A percentile compares a stretch with the other conserved stretches of the same genome.
These are phyloP conservation scores for Parazoanthus atlanticus DNA, from an alignment of 92 coral and sea anemone genomes.

Conservation along the genomic window DNA sequence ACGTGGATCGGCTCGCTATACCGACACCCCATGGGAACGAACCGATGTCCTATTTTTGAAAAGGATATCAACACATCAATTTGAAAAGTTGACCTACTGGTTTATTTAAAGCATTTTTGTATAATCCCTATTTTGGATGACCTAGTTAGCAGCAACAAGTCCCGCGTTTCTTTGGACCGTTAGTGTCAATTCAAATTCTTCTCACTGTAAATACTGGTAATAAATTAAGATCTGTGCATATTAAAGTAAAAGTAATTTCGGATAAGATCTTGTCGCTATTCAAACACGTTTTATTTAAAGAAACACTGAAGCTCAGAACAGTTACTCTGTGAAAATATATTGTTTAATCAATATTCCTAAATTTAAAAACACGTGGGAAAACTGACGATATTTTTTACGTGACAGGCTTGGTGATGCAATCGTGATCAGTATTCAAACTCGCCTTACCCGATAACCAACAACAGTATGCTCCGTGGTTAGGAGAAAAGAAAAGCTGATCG, in stretches of 20 bases:
- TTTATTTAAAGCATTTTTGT: too few relatives aligned
- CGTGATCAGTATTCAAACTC: neutral
- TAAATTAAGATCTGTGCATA: neutral
- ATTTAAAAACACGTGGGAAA: too few relatives aligned
- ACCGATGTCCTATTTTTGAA: neutral
- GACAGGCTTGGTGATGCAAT: neutral
- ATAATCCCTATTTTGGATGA: neutral
- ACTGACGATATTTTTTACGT: too few relatives aligned
- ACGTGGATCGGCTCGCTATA: neutral
- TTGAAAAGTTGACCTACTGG: neutral
- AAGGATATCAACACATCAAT: neutral
- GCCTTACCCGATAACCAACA: neutral
- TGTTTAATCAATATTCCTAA: neutral
- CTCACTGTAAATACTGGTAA: neutral
- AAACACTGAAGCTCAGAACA: neutral
- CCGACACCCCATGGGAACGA: neutral
- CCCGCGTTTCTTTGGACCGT: neutral
- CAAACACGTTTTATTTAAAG: neutral
- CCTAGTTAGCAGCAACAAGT: too few relatives aligned
- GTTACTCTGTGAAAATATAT: neutral
- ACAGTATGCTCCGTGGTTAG: neutral
- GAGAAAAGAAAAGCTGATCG: neutral
- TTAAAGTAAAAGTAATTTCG: neutral
- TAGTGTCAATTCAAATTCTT: neutral
- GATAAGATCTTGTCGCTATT: neutral